These are phyloP conservation scores for Tenthredo scrophulariae DNA, from an alignment of 2,888 invertebrate genomes.

Conservation along the genomic window DNA sequence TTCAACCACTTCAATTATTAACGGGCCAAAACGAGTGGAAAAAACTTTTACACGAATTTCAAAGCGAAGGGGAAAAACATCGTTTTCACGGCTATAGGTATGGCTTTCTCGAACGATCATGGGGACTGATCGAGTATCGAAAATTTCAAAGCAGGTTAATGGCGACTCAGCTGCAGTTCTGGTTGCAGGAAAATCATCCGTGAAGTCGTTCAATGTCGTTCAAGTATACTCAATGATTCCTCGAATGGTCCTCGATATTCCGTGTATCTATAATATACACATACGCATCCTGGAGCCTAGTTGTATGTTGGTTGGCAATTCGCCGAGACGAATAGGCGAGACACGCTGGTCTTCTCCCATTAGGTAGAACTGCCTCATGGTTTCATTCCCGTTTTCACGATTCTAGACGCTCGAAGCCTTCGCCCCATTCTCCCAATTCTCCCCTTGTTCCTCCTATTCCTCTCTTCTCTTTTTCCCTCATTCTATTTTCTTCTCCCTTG, in stretches of 20 bases:
- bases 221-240: not conserved
- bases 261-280: not conserved
- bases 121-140: not conserved
- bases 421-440: not conserved
- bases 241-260: not conserved
- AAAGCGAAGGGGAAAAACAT: not conserved
- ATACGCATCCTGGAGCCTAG: not conserved
- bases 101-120: too few relatives aligned
- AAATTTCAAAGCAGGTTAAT: conserved; percentile 23
- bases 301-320: conserved; percentile 7
- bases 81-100: too few relatives aligned
- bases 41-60: not conserved
- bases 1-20: not conserved
- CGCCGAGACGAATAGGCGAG: conserved; percentile 49
- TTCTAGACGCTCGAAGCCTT: not conserved
- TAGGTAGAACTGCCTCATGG: not conserved
- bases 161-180: conserved; percentile 12
- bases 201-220: not conserved
- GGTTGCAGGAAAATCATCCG: not conserved
- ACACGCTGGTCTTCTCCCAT: not conserved
- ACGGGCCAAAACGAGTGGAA: not conserved
- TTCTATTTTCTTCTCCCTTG: not conserved
- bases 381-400: conserved; percentile 11
- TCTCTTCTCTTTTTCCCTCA: not conserved
- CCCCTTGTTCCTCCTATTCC: not conserved